A percentile compares a stretch with the other conserved stretches of the same genome.
Evolutionary conservation across 2,113 vertebrate genomes (phyloP).

Genomic region (Furnarius figulus): DNA sequence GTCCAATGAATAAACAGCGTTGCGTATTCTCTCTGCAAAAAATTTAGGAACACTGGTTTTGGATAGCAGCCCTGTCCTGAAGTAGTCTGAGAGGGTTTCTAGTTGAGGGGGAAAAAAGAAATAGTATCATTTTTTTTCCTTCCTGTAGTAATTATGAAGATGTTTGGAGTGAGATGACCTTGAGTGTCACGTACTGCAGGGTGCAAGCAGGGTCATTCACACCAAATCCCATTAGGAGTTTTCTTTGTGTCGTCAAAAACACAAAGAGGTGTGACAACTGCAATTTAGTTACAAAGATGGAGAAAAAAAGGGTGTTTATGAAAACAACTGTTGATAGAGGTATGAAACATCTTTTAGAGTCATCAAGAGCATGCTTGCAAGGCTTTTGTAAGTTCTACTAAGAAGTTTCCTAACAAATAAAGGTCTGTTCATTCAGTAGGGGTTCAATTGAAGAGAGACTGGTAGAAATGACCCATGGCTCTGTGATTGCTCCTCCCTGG

Average conservation of each 20-base stretch:
- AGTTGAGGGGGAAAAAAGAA: background rate
- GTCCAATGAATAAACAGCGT: background rate
- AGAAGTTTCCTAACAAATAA: background rate
- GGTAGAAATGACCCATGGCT: background rate
- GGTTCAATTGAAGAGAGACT: background rate
- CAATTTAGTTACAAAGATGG: background rate
- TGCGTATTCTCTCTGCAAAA: background rate
- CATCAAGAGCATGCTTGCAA: background rate
- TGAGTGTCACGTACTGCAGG: background rate
- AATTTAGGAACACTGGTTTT: background rate
- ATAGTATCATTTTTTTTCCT: background rate
- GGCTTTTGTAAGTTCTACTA: background rate
- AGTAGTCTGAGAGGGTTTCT: background rate
- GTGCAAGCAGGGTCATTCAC: background rate
- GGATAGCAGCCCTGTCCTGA: background rate
- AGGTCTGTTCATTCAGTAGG: background rate
- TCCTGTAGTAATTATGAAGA: background rate
- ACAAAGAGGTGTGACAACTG: background rate
- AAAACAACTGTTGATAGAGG: background rate
- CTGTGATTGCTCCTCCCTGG: background rate
- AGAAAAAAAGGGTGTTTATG: background rate
- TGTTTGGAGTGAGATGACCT: background rate
- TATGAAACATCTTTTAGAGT: background rate
- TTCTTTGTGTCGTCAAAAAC: background rate
- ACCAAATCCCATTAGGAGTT: background rate